Evolutionary conservation across 1,140 invertebrate genomes (phyloP).

Genomic region (Doryteuthis pealeii): DNA sequence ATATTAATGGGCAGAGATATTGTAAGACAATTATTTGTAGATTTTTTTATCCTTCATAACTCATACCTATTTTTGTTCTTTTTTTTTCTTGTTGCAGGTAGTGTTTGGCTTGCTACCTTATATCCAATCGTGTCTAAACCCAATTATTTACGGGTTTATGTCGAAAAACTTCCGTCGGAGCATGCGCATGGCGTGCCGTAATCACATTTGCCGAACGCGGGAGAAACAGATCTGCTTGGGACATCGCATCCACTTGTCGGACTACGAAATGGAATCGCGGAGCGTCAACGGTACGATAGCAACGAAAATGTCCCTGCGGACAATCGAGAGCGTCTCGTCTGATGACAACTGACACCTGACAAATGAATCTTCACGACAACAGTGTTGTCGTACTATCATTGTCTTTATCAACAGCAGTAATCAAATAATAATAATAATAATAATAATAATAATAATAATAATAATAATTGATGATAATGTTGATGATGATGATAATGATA

Average conservation of each 20-base stretch:
- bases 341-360: constrained; percentile 13
- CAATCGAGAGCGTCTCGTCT: constrained; percentile 20
- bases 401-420: no score
- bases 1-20: no score
- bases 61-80: background rate
- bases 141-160: constrained; percentile 65
- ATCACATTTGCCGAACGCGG: constrained; percentile 24
- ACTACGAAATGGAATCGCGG: constrained; percentile 29
- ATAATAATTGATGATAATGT: no score
- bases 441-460: no score
- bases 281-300: constrained; percentile 27
- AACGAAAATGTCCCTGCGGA: constrained; percentile 30
- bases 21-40: no score
- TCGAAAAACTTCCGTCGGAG: constrained; percentile 61
- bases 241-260: constrained; percentile 17
- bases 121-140: constrained; percentile 60
- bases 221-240: constrained; percentile 10
- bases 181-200: constrained; percentile 45
- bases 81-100: constrained; percentile 29
- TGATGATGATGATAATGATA: no score
- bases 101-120: constrained; percentile 42
- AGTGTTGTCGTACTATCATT: no score
- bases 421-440: no score
- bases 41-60: no score
- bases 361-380: no score